Conservation (phyloP, 2,888 invertebrate genomes). For the Torymus tubicola region DNA sequence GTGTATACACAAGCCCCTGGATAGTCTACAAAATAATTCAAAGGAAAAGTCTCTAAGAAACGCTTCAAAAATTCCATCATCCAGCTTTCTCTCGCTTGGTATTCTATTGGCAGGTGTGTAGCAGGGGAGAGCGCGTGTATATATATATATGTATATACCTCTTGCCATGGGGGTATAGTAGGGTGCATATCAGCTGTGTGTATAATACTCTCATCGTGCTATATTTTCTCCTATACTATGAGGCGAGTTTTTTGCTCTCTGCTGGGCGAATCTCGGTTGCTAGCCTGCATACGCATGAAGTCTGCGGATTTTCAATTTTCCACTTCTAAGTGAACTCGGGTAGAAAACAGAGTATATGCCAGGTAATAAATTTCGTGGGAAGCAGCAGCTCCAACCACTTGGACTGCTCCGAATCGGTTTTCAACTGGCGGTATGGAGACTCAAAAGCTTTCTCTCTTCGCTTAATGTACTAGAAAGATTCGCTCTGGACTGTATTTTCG, state of each 20-base stretch:
- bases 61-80: conserved; percentile 73
- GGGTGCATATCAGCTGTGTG: conserved; percentile 22
- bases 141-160: no score
- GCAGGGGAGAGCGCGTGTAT: conserved; percentile 9
- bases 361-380: not conserved
- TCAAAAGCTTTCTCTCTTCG: not conserved
- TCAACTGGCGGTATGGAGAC: no score
- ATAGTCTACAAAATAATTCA: conserved; percentile 25
- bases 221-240: no score
- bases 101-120: conserved; percentile 70
- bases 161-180: not conserved
- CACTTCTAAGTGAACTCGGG: not conserved
- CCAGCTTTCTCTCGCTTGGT: conserved; percentile 21
- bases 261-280: not conserved
- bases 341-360: not conserved
- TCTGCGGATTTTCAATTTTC: conserved; percentile 22
- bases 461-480: conserved; percentile 6
- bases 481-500: no score
- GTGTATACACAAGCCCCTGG: no score
- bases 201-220: not conserved
- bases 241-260: not conserved
- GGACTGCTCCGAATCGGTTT: conserved; percentile 2
- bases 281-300: not conserved
- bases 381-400: not conserved
- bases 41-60: not conserved